These are phyloP conservation scores for Bursaphelenchus okinawaensis DNA, from an alignment of 2,888 invertebrate genomes.

Conservation along the genomic window DNA sequence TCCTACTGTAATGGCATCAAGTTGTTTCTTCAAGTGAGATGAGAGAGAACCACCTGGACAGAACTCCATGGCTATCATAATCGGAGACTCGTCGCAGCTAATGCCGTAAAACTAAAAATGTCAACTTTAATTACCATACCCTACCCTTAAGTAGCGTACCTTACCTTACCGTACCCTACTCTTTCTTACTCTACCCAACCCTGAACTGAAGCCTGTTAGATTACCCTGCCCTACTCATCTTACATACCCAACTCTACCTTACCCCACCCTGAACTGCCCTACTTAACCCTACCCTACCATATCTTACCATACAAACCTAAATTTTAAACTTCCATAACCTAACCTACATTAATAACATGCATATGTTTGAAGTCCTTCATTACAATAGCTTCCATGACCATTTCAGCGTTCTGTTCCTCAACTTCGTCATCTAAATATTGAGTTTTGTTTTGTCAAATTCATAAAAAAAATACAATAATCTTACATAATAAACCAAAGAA, in stretches of 20 bases:
- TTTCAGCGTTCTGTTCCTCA: neutral
- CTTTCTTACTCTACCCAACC: too few relatives aligned
- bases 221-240: too few relatives aligned
- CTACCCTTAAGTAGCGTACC: neutral
- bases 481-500: too few relatives aligned
- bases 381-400: neutral
- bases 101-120: slow-evolving; percentile 10
- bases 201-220: too few relatives aligned
- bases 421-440: neutral
- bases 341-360: neutral
- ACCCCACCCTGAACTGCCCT: too few relatives aligned
- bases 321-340: neutral
- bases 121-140: neutral
- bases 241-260: too few relatives aligned
- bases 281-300: too few relatives aligned
- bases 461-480: too few relatives aligned
- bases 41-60: neutral
- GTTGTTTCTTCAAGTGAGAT: neutral
- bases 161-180: too few relatives aligned
- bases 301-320: neutral
- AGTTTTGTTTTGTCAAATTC: too few relatives aligned
- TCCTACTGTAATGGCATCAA: neutral
- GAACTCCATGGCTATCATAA: neutral
- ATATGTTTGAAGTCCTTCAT: neutral
- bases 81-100: neutral